phyloP scores from a whole-genome alignment of 2,797 vertebrate genomes.

The Pantherophis alleghaniensis region DNA sequence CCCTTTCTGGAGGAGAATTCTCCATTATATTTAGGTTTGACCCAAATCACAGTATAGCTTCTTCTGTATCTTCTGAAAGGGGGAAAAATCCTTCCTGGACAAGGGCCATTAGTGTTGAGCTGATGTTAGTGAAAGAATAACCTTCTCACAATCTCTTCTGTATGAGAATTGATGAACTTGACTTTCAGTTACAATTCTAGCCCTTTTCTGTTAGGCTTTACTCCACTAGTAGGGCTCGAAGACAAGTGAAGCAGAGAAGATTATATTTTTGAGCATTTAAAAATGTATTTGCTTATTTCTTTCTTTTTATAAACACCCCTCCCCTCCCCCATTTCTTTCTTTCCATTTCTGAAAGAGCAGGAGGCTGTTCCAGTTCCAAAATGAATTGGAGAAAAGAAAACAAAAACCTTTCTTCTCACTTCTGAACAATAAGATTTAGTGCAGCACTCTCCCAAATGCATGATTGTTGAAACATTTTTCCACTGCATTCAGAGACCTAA shows the following conservation, averaged over 20 bases:
- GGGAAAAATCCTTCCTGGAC: neutral
- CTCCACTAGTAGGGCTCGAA: neutral
- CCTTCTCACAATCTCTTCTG: neutral
- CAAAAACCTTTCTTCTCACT: neutral
- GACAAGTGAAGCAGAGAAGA: neutral
- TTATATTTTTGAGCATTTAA: neutral
- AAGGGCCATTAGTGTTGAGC: neutral
- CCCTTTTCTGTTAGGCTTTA: neutral
- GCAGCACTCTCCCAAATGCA: neutral
- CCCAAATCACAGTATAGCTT: neutral
- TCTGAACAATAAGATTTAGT: neutral
- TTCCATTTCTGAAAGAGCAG: neutral
- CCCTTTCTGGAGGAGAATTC: neutral
- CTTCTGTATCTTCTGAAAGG: neutral
- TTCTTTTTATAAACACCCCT: no score
- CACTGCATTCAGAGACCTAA: neutral
- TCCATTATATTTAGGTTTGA: neutral
- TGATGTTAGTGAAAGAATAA: neutral
- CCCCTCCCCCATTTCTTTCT: neutral
- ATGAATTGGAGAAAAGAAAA: neutral
- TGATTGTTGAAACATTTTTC: neutral
- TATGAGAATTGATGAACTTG: neutral
- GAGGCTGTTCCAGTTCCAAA: neutral
- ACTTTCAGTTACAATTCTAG: neutral
- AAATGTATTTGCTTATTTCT: neutral